Evolutionary conservation across 2,113 vertebrate genomes (phyloP).

Genomic region (Osmerus eperlanus): DNA sequence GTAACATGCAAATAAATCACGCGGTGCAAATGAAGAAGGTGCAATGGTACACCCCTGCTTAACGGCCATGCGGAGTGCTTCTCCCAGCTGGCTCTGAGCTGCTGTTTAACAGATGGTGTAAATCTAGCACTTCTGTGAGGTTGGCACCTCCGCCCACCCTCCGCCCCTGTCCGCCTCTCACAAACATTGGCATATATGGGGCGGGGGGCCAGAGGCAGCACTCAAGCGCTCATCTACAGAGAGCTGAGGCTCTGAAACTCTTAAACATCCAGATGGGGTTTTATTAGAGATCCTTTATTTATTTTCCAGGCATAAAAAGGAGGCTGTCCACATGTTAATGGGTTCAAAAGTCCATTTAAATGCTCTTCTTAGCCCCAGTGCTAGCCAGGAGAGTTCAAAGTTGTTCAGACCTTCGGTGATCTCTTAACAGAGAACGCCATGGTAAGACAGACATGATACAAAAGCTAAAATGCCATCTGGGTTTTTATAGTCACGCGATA

Average conservation of each 20-base stretch:
- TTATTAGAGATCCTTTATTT: no score
- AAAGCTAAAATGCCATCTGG: no score
- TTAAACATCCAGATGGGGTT: no score
- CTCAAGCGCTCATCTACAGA: not conserved
- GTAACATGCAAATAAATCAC: slow-evolving; percentile 22
- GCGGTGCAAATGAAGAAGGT: slow-evolving; percentile 20
- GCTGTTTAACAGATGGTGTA: slow-evolving; percentile 39
- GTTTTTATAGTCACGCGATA: no score
- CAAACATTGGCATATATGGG: slow-evolving; percentile 73
- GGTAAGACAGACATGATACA: no score
- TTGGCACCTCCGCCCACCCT: slow-evolving; percentile 30
- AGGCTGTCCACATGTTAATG: no score
- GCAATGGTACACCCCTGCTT: slow-evolving; percentile 29
- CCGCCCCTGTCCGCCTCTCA: slow-evolving; percentile 50
- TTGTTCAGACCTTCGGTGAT: no score
- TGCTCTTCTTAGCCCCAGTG: no score
- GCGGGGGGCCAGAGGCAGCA: not conserved
- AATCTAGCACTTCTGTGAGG: slow-evolving; percentile 45
- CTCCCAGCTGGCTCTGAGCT: slow-evolving; percentile 24
- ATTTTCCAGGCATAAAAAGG: no score
- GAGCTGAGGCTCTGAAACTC: not conserved
- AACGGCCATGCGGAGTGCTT: slow-evolving; percentile 31
- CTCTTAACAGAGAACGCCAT: no score
- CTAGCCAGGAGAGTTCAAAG: no score
- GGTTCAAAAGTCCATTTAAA: no score